Evolutionary conservation across 2,113 vertebrate species (phyloP).

Genomic region (Argyrosomus japonicus): DNA sequence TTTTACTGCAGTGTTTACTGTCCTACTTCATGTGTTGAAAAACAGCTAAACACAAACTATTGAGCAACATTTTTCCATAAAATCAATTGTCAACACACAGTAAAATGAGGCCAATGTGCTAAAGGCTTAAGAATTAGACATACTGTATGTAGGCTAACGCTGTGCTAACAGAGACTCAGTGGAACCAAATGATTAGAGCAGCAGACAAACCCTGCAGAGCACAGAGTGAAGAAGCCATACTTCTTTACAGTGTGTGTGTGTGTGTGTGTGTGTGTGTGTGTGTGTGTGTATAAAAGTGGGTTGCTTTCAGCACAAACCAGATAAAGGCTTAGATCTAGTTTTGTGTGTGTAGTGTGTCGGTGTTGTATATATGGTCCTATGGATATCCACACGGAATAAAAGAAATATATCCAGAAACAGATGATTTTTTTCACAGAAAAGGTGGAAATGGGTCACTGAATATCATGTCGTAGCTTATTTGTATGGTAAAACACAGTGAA

Average conservation of each 20-base stretch:
- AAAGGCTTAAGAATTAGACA: conserved; percentile 52
- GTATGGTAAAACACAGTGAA: not conserved
- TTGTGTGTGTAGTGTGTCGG: not conserved
- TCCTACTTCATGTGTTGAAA: conserved; percentile 34
- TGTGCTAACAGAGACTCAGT: conserved; percentile 43
- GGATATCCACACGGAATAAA: not conserved
- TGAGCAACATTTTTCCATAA: conserved; percentile 21
- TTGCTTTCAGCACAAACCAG: not conserved
- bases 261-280: not conserved
- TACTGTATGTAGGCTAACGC: conserved; percentile 57
- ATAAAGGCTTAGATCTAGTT: conserved; percentile 21
- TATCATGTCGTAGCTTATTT: not conserved
- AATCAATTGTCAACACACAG: conserved; percentile 33
- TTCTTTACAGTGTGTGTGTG: not conserved
- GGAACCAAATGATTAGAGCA: conserved; percentile 61
- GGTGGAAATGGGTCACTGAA: conserved; percentile 3
- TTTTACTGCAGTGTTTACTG: conserved; percentile 21
- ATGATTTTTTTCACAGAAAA: not conserved
- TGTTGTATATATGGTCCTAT: not conserved
- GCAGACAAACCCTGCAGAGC: conserved; percentile 41
- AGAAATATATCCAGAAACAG: not conserved
- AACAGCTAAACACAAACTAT: conserved; percentile 35
- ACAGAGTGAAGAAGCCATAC: not conserved
- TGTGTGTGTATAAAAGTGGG: not conserved
- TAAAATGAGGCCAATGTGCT: conserved; percentile 65